phyloP scores from a whole-genome alignment of 37 sponge, comb jelly and placozoan species.

The Corticium candelabrum region DNA sequence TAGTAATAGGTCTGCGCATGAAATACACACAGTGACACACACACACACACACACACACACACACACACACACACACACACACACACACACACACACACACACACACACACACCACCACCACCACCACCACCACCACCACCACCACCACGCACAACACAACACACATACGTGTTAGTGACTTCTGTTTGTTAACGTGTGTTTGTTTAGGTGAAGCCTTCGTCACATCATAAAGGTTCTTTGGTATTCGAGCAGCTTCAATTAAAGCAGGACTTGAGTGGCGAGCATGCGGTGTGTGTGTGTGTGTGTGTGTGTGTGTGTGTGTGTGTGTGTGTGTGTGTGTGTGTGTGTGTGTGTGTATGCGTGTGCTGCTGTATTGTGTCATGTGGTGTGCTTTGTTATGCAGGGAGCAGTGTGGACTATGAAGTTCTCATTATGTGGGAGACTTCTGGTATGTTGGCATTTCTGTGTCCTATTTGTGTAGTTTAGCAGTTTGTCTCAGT shows the following conservation, averaged over 20 bases:
- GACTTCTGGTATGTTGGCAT: slow-evolving; percentile 13
- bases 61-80: too few species aligned
- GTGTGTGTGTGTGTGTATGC: neutral
- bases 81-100: too few species aligned
- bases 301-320: slow-evolving; percentile 2
- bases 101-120: too few species aligned
- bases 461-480: too few species aligned
- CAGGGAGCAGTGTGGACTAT: slow-evolving; percentile 21
- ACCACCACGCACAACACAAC: too few species aligned
- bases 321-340: neutral
- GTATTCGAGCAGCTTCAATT: slow-evolving; percentile 55
- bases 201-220: slow-evolving; percentile 58
- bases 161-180: neutral
- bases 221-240: slow-evolving; percentile 46
- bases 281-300: slow-evolving; percentile 11
- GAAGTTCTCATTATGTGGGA: neutral
- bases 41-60: too few species aligned
- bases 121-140: too few species aligned
- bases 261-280: slow-evolving; percentile 57
- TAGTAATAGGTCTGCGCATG: too few species aligned
- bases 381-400: neutral
- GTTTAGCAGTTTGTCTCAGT: too few species aligned
- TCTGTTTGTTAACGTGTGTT: neutral
- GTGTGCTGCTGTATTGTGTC: too few species aligned
- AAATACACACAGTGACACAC: too few species aligned